Evolutionary conservation across 2,113 vertebrate species (phyloP), one percentile per base, ranked within the genome.

Genomic region (Xenopus borealis): DNA sequence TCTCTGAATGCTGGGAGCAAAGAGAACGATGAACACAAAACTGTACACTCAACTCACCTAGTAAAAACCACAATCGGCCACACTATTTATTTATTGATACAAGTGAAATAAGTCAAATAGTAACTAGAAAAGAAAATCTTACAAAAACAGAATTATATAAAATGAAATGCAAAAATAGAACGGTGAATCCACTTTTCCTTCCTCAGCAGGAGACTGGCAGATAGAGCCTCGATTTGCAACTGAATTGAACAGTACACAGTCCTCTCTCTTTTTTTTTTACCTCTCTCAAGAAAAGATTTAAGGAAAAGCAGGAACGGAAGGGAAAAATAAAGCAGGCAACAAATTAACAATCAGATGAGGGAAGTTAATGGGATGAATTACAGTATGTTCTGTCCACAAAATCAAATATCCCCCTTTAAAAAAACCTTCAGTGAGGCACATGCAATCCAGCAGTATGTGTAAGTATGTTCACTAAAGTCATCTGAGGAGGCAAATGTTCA

Each of bases 121-220:
- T 10, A 58, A 18, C 3, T 58, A 5, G 33, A 40, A 40, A 40
- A 40, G 3, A 17, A 58, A 16, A n/a, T 10, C 9, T 16, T 10
- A 58, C 9, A 68, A 61, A 61, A 27, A 33, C 1, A 27, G 1
- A 27, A 27, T 27, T 1, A 27, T 27, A 14, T 66, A 71, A 46
- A 27, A 27, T 10, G 16, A 16, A 40, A n/a, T 30, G 40, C 55
- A 19, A 4, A 18, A 2, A 63, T 14, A 72, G 78, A 68, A 66
- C 9, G 59, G 19, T 46, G 61, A 52, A 33, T 57, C 18, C 50
- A 46, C 47, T 44, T 72, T 65, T 14, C 17, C 23, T 55, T 30
- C 53, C 72, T 45, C 62, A 66, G 72, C 62, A 58, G 12, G 72
- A 66, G 33, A 53, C 63, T 58, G 44, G 55, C 71, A 72, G 50